These are phyloP conservation scores for Neosilurus mollespiculum DNA, from an alignment of 2,797 vertebrate genomes.

Conservation along the genomic window DNA sequence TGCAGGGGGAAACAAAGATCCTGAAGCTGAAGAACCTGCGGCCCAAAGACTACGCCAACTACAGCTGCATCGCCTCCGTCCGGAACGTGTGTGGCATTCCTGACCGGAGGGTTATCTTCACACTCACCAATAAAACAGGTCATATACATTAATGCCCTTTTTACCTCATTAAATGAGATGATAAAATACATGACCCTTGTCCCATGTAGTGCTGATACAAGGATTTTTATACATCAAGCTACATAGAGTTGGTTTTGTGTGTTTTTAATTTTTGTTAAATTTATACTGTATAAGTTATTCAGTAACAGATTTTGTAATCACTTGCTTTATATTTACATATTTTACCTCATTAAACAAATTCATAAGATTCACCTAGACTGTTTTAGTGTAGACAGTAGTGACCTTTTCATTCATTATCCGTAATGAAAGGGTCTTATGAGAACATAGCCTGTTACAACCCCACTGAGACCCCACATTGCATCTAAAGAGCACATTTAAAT, in stretches of 20 bases:
- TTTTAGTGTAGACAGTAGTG: constrained; percentile 36
- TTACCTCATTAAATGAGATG: background rate
- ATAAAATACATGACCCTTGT: background rate
- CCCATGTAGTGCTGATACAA: background rate
- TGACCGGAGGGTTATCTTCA: constrained; percentile 92
- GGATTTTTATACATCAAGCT: background rate
- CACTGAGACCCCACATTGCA: constrained; percentile 17
- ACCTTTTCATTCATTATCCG: constrained; percentile 42
- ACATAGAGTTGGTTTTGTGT: background rate
- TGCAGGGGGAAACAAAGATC: constrained; percentile 98
- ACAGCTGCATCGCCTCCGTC: constrained; percentile 97
- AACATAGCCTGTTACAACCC: constrained; percentile 27
- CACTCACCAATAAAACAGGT: constrained; percentile 82
- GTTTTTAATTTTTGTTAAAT: background rate
- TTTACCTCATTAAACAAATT: constrained; percentile 35
- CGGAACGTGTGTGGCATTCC: constrained; percentile 93
- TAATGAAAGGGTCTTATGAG: constrained; percentile 29
- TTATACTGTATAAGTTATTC: background rate
- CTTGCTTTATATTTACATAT: constrained; percentile 26
- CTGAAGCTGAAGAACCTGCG: constrained; percentile 98
- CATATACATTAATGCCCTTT: background rate
- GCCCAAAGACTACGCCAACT: constrained; percentile 97
- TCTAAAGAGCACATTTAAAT: constrained; percentile 29
- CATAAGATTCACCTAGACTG: constrained; percentile 16
- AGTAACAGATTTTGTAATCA: background rate